Evolutionary conservation across 2,888 invertebrate species (phyloP).

Genomic region (Anoncus sp.): DNA sequence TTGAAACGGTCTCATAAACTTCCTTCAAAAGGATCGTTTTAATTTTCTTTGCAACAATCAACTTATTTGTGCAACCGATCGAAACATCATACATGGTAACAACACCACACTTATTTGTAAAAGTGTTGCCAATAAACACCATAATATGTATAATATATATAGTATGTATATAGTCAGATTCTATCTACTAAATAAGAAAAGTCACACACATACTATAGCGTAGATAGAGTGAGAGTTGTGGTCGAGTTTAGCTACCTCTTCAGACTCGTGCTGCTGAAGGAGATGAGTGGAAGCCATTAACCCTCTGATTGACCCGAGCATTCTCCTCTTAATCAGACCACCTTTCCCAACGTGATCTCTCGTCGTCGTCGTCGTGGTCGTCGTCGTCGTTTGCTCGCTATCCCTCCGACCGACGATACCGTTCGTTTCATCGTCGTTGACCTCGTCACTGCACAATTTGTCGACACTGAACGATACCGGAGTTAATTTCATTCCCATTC

Average conservation of each 20-base stretch:
- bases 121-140: no score
- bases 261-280: constrained; percentile 77
- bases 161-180: background rate
- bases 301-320: constrained; percentile 81
- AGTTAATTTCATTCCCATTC: constrained; percentile 65
- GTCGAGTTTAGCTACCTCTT: constrained; percentile 76
- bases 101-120: no score
- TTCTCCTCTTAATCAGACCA: constrained; percentile 79
- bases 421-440: constrained; percentile 62
- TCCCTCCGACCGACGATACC: constrained; percentile 50
- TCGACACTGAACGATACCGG: constrained; percentile 77
- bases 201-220: constrained; percentile 1
- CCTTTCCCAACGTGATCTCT: constrained; percentile 72
- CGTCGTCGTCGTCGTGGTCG: constrained; percentile 46
- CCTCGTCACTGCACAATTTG: constrained; percentile 72
- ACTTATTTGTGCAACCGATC: background rate
- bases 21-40: no score
- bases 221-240: constrained; percentile 45
- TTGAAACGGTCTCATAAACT: no score
- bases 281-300: constrained; percentile 81
- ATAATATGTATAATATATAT: background rate
- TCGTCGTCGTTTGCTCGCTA: constrained; percentile 51
- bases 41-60: no score
- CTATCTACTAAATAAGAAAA: constrained; percentile 20
- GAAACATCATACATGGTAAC: no score